Conservation (phyloP, 2,888 invertebrate species). For the Megamerina dolium region DNA sequence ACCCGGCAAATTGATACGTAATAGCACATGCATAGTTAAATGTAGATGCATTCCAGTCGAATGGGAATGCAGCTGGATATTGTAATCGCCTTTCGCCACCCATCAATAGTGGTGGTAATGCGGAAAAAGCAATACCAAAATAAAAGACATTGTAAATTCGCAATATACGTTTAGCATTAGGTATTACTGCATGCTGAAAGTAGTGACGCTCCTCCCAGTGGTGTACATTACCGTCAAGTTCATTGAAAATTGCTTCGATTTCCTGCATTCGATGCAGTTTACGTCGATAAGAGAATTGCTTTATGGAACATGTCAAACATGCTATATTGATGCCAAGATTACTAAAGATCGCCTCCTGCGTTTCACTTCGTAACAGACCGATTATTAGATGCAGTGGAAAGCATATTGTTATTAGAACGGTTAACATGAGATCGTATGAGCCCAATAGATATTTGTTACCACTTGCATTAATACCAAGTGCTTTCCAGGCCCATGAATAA, state of each 20-base stretch:
- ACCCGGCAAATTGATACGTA: conserved; percentile 20
- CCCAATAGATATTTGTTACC: conserved; percentile 12
- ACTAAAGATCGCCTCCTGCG: conserved; percentile 17
- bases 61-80: conserved; percentile 24
- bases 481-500: conserved; percentile 17
- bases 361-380: conserved; percentile 16
- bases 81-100: conserved; percentile 15
- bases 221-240: conserved; percentile 13
- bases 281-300: conserved; percentile 14
- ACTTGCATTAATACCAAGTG: conserved; percentile 13
- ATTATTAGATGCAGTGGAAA: conserved; percentile 27
- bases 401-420: neutral
- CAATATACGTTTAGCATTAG: neutral
- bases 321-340: conserved; percentile 22
- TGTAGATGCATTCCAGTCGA: conserved; percentile 16
- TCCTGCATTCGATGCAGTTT: conserved; percentile 9
- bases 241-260: conserved; percentile 11
- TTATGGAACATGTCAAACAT: conserved; percentile 15
- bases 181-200: conserved; percentile 3
- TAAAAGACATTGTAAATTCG: no score
- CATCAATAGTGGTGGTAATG: no score
- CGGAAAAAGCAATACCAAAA: no score
- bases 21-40: conserved; percentile 14
- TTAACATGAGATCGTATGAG: conserved; percentile 24
- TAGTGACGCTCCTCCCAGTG: conserved; percentile 14